Evolutionary conservation across 2,888 invertebrate genomes (phyloP).

Genomic region (Aquatica leii): DNA sequence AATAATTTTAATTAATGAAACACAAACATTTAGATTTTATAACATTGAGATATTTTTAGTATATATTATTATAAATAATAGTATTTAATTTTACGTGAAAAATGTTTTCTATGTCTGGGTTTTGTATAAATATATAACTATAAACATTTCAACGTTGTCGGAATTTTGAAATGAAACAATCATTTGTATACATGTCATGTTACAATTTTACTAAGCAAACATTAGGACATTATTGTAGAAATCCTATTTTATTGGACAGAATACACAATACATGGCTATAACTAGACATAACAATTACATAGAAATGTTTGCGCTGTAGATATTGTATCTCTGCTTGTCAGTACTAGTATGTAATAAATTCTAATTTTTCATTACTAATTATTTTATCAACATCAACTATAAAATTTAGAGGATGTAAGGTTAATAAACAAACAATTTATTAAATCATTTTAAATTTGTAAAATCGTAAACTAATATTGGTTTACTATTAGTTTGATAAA

Average conservation of each 20-base stretch:
- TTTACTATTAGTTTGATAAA: too few relatives aligned
- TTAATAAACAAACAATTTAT: background rate
- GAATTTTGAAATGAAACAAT: conserved; percentile 12
- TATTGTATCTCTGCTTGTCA: conserved; percentile 22
- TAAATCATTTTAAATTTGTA: background rate
- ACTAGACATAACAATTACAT: conserved; percentile 26
- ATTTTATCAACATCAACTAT: conserved; percentile 8
- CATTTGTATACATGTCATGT: conserved; percentile 20
- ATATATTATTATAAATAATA: too few relatives aligned
- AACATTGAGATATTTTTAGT: too few relatives aligned
- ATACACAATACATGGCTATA: conserved; percentile 22
- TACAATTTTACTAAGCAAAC: conserved; percentile 31
- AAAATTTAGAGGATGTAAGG: background rate
- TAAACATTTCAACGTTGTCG: too few relatives aligned
- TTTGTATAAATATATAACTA: too few relatives aligned
- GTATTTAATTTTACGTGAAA: too few relatives aligned
- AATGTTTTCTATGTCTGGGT: too few relatives aligned
- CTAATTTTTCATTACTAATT: conserved; percentile 18
- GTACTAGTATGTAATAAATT: conserved; percentile 7
- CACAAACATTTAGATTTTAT: too few relatives aligned
- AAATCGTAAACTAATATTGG: too few relatives aligned
- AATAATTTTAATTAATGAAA: too few relatives aligned
- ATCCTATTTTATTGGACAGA: conserved; percentile 32
- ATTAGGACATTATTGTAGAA: conserved; percentile 25
- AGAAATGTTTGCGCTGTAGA: conserved; percentile 27